These are phyloP conservation scores for Isichthys henryi DNA, from an alignment of 2,113 vertebrate genomes.

Conservation along the genomic window DNA sequence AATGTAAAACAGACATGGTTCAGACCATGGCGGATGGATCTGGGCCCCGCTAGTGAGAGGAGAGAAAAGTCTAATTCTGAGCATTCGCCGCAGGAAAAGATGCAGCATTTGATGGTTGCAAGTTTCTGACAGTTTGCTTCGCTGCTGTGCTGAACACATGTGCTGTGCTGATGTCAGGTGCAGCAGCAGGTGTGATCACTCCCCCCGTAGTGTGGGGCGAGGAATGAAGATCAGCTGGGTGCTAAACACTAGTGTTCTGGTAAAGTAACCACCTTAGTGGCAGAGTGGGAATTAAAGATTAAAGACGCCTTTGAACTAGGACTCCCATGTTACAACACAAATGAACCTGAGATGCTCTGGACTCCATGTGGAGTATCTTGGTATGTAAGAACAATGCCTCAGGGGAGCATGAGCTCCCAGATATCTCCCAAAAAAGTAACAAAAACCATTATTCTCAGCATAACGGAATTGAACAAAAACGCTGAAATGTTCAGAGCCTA, in stretches of 20 bases:
- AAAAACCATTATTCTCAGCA: not conserved
- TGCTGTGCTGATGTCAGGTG: not conserved
- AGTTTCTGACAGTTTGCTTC: constrained; percentile 29
- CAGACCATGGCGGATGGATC: constrained; percentile 13
- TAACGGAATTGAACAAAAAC: constrained; percentile 13
- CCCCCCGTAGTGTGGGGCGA: not conserved
- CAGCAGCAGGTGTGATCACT: not conserved
- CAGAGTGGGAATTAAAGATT: not conserved
- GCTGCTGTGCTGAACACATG: constrained; percentile 1
- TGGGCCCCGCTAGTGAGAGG: constrained; percentile 15
- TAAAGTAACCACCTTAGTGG: not conserved
- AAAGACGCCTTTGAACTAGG: not conserved
- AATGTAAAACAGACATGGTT: not conserved
- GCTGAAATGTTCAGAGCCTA: constrained; percentile 40
- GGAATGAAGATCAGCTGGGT: not conserved
- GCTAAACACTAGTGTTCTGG: not conserved
- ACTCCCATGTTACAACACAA: not conserved
- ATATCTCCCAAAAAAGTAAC: not conserved
- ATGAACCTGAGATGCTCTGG: not conserved
- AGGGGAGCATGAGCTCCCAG: not conserved
- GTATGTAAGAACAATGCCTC: not conserved
- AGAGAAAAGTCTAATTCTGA: constrained; percentile 18
- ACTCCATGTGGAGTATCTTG: not conserved
- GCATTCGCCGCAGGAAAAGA: constrained; percentile 17
- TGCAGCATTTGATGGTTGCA: constrained; percentile 5